phyloP scores from a whole-genome alignment of 2,797 vertebrate species.

The Apogon talboti region DNA sequence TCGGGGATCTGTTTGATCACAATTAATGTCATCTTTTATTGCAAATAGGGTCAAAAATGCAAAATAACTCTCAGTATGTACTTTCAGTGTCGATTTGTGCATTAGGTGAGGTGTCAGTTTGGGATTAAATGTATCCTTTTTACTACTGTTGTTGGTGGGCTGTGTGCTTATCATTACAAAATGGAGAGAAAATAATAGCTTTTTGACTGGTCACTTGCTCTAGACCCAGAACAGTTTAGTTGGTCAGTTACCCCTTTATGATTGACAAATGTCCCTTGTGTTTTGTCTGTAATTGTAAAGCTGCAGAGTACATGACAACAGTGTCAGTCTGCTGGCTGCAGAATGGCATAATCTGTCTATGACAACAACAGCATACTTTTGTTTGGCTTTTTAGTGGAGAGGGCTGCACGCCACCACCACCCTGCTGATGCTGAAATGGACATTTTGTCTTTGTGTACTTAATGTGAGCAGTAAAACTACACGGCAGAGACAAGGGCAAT shows the following conservation, averaged over 20 bases:
- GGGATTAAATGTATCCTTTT: too few species aligned
- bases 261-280: slow-evolving; percentile 79
- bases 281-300: slow-evolving; percentile 65
- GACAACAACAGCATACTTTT: slow-evolving; percentile 81
- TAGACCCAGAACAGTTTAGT: slow-evolving; percentile 44
- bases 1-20: background rate
- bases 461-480: slow-evolving; percentile 75
- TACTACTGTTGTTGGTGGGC: slow-evolving; percentile 23
- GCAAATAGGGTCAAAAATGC: too few species aligned
- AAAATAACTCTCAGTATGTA: too few species aligned
- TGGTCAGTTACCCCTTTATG: slow-evolving; percentile 63
- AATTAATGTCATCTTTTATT: background rate
- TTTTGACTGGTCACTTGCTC: slow-evolving; percentile 41
- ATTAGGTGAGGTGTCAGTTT: too few species aligned
- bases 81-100: too few species aligned
- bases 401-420: slow-evolving; percentile 73
- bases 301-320: slow-evolving; percentile 77
- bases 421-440: slow-evolving; percentile 74
- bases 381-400: slow-evolving; percentile 82
- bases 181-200: slow-evolving; percentile 34
- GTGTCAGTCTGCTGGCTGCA: slow-evolving; percentile 66
- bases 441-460: slow-evolving; percentile 82
- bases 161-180: slow-evolving; percentile 39
- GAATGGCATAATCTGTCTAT: slow-evolving; percentile 79
- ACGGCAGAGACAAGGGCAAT: slow-evolving; percentile 76